Conservation (phyloP, 1,140 invertebrate species). For the Magallana ariakensis region DNA sequence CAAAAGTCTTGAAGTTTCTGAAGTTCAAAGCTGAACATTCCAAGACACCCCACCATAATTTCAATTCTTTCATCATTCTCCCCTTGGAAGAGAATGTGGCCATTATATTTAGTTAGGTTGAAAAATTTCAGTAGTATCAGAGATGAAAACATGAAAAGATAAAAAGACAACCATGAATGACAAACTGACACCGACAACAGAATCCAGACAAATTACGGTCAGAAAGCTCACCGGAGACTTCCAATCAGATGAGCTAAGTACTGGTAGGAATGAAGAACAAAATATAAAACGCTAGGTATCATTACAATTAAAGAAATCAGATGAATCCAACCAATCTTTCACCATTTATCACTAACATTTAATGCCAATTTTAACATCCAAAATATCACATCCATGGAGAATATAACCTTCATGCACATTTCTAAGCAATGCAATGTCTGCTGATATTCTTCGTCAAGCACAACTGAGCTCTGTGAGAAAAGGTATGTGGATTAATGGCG, state of each 20-base stretch:
- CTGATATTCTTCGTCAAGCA: not conserved
- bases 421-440: not conserved
- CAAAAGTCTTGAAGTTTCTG: too few relatives aligned
- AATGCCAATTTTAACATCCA: constrained; percentile 2
- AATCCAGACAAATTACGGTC: not conserved
- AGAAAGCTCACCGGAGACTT: not conserved
- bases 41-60: too few relatives aligned
- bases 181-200: too few relatives aligned
- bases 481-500: not conserved
- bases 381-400: constrained; percentile 17
- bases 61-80: too few relatives aligned
- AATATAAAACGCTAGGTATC: not conserved
- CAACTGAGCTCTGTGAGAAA: constrained; percentile 7
- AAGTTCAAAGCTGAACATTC: too few relatives aligned
- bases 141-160: too few relatives aligned
- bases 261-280: not conserved
- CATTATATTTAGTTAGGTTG: too few relatives aligned
- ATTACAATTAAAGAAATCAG: too few relatives aligned
- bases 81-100: too few relatives aligned
- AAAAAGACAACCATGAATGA: too few relatives aligned
- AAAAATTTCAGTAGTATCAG: too few relatives aligned
- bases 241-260: not conserved
- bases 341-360: constrained; percentile 13
- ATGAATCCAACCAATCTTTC: not conserved
- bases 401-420: not conserved